Conservation (phyloP, 2,888 invertebrate species). For the Dysmachus trigonus region DNA sequence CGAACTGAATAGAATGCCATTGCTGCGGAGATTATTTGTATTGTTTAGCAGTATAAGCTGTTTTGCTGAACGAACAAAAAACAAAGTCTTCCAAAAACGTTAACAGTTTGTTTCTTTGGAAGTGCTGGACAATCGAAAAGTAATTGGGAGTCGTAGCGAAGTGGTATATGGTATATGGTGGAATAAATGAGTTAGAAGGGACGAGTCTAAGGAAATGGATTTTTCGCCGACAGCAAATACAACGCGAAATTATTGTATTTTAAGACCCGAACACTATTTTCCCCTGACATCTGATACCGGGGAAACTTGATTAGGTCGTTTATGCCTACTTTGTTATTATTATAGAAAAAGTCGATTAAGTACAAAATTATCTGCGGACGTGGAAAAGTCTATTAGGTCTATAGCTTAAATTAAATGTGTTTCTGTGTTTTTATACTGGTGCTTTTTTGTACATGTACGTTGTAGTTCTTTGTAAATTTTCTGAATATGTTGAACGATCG, state of each 20-base stretch:
- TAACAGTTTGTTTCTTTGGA: not conserved
- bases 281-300: not conserved
- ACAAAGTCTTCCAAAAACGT: not conserved
- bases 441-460: too few relatives aligned
- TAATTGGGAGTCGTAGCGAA: not conserved
- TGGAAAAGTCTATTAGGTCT: too few relatives aligned
- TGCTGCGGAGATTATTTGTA: not conserved
- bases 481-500: too few relatives aligned
- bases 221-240: not conserved
- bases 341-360: not conserved
- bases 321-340: not conserved
- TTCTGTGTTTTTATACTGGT: too few relatives aligned
- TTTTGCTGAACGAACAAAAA: not conserved
- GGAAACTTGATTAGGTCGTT: not conserved
- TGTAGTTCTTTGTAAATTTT: too few relatives aligned
- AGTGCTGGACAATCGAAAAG: not conserved
- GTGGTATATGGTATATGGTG: too few relatives aligned
- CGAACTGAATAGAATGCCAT: slow-evolving; percentile 56
- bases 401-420: too few relatives aligned
- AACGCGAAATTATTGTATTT: not conserved
- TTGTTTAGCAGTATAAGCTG: not conserved
- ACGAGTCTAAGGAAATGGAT: not conserved
- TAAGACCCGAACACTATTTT: not conserved
- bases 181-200: not conserved
- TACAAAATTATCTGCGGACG: not conserved